Evolutionary conservation across 2,888 invertebrate species (phyloP), one percentile per base, ranked within the genome.

Genomic region (Ashinkailepas kermadecensis): DNA sequence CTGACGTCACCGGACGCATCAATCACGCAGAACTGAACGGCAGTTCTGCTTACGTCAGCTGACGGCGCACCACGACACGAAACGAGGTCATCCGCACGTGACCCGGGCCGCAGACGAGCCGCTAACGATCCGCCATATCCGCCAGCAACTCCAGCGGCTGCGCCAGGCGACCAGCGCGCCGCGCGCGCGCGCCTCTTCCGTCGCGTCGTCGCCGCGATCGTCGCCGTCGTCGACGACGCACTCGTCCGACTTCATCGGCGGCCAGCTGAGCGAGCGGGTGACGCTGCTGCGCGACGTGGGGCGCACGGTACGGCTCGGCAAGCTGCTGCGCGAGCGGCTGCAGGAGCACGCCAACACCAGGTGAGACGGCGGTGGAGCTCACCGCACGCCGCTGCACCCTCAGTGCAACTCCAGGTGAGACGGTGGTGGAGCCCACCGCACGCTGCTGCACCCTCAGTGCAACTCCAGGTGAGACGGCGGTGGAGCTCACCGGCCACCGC

Each of bases 251-350:
- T 56, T 11, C 56, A 21, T 56, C 74, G 74, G 7, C 74, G 56
- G 74, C 23, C 70, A 70, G 70, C 70, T 70, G 70, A 39, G 70
- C 70, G 70, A 70, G 70, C 70, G 70, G 39, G 70, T 39, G 70
- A 39, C 70, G 23, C 88, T 93, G 59, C 87, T 93, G 84, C 89
- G 92, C 80, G 92, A 93, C 88, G 92, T 93, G 82, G 93, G 92
- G 80, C 89, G 93, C 81, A 92, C 92, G 90, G 91, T 93, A 81
- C 88, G 92, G 80, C 87, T 93, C 80, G 93, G 93, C n/a, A 88
- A 91, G 82, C 88, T 93, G 83, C 87, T 93, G 81, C 90, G 91
- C 86, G 91, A 91, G 74, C 88, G 92, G 80, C 87, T 93, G 78
- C 90, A 62, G 62, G 7, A 62, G 62, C 7, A 13, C 62, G 15